Percentiles rank a stretch among this genome's conserved stretches.
Evolutionary conservation across 2,797 vertebrate species (phyloP).

Genomic region (Varecia variegata): DNA sequence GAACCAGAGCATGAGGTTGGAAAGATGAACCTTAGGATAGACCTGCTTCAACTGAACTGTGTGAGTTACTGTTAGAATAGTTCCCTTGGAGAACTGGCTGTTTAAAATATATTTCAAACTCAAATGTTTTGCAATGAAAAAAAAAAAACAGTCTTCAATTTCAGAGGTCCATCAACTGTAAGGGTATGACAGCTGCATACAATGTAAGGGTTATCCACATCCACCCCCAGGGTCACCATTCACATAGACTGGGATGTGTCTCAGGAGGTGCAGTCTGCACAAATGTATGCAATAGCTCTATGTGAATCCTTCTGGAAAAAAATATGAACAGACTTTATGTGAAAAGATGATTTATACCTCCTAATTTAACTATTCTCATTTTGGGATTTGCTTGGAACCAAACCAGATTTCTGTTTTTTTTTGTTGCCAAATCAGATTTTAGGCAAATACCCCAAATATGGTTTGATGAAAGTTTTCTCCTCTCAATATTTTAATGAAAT

Average conservation of each 20-base stretch:
- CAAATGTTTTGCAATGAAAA: background rate
- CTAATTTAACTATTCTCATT: background rate
- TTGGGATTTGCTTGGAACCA: background rate
- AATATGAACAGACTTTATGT: background rate
- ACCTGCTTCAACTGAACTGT: background rate
- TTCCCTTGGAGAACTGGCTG: background rate
- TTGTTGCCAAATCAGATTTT: background rate
- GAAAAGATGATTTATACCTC: background rate
- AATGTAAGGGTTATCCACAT: background rate
- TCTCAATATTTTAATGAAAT: background rate
- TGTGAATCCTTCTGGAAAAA: background rate
- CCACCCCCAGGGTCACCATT: background rate
- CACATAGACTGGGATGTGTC: no score
- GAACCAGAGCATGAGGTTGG: background rate
- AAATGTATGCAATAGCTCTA: background rate
- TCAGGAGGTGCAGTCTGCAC: background rate
- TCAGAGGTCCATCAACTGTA: background rate
- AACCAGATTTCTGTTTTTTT: background rate
- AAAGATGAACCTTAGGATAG: background rate
- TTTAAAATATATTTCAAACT: background rate
- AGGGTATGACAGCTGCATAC: background rate
- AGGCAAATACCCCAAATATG: background rate
- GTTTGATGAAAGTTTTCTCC: background rate
- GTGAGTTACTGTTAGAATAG: background rate
- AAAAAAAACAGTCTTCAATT: background rate